A percentile compares a stretch with the other conserved stretches of the same genome.
phyloP scores from a whole-genome alignment of 2,113 vertebrate genomes.

The Oreochromis tanganicae region DNA sequence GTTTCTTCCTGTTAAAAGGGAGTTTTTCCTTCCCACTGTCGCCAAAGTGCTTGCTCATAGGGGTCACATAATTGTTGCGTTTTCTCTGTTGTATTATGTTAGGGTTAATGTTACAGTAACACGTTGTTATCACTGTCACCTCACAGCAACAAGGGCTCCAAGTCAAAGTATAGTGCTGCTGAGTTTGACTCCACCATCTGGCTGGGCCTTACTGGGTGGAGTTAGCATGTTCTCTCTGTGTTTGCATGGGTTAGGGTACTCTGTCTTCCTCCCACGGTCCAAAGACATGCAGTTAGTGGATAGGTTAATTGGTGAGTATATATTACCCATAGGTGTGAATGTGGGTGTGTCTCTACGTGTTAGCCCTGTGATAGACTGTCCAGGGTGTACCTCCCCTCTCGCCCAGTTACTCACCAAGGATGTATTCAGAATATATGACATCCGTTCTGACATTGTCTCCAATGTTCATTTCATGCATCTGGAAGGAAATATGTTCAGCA shows the following conservation, averaged over 20 bases:
- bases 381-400: not conserved
- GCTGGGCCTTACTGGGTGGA: not conserved
- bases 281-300: not conserved
- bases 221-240: not conserved
- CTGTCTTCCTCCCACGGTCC: not conserved
- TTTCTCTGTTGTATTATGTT: not conserved
- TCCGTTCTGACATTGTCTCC: not conserved
- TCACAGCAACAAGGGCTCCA: not conserved
- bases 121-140: not conserved
- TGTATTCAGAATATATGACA: not conserved
- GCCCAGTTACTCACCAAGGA: not conserved
- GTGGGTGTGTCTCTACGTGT: not conserved
- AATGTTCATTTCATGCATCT: not conserved
- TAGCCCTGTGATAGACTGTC: not conserved
- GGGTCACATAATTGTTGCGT: not conserved
- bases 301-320: not conserved
- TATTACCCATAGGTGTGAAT: not conserved
- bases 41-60: not conserved
- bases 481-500: not conserved
- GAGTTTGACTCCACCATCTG: not conserved
- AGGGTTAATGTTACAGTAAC: not conserved
- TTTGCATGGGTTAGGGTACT: not conserved
- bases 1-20: not conserved
- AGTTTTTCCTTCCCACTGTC: not conserved
- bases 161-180: not conserved